phyloP scores from a whole-genome alignment of 1,140 invertebrate genomes.

The Harlomillsia oculata region DNA sequence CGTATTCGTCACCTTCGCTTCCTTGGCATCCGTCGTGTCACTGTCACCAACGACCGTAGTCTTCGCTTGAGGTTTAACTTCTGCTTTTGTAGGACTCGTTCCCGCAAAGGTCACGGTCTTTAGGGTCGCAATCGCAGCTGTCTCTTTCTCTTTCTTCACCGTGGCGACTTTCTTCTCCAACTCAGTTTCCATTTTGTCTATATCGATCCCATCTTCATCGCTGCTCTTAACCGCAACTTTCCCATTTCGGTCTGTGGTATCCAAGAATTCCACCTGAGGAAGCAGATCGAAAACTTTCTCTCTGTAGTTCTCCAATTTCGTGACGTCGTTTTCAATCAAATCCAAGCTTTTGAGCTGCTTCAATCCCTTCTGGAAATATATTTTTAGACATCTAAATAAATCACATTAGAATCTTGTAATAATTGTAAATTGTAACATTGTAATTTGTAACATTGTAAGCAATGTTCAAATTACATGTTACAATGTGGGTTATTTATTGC shows the following conservation, averaged over 20 bases:
- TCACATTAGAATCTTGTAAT: slow-evolving; percentile 20
- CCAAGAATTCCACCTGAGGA: slow-evolving; percentile 78
- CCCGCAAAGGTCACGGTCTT: slow-evolving; percentile 18
- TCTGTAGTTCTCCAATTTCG: slow-evolving; percentile 78
- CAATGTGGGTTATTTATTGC: too few species aligned
- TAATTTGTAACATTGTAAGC: too few species aligned
- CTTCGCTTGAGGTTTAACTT: slow-evolving; percentile 39
- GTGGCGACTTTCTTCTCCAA: not conserved
- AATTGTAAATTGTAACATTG: too few species aligned
- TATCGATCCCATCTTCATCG: too few species aligned
- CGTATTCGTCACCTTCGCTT: too few species aligned
- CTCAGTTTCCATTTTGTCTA: not conserved
- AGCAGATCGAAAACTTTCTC: slow-evolving; percentile 87
- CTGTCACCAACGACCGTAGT: too few species aligned
- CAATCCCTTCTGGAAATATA: slow-evolving; percentile 59
- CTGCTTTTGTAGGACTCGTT: too few species aligned
- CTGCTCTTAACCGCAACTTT: slow-evolving; percentile 39
- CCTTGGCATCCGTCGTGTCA: too few species aligned
- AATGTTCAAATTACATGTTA: too few species aligned
- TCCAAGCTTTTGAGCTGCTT: slow-evolving; percentile 78
- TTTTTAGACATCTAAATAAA: not conserved
- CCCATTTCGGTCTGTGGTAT: slow-evolving; percentile 49
- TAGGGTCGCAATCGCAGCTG: slow-evolving; percentile 34
- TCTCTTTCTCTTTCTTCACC: not conserved
- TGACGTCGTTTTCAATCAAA: slow-evolving; percentile 94